These are phyloP conservation scores for Carcina quercana DNA, from an alignment of 2,888 invertebrate genomes.

Conservation along the genomic window DNA sequence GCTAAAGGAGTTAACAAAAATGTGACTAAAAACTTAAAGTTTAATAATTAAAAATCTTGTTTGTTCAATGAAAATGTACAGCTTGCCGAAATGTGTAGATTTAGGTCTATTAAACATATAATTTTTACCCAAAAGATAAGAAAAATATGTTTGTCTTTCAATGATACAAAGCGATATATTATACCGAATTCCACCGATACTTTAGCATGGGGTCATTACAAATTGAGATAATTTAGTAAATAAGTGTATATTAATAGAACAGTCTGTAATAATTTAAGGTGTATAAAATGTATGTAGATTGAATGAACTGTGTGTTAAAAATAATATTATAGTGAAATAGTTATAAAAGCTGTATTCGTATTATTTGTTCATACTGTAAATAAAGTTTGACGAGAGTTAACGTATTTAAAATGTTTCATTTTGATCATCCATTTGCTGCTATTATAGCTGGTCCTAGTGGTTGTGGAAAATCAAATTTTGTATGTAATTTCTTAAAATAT, in stretches of 20 bases:
- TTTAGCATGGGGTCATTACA: too few relatives aligned
- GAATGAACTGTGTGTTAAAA: too few relatives aligned
- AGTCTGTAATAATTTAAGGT: too few relatives aligned
- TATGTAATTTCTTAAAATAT: slow-evolving; percentile 11
- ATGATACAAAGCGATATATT: slow-evolving; percentile 11
- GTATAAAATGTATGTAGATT: too few relatives aligned
- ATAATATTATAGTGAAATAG: too few relatives aligned
- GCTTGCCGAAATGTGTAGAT: slow-evolving; percentile 11
- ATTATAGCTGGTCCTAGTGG: slow-evolving; percentile 1
- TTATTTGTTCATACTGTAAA: too few relatives aligned
- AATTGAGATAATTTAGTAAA: too few relatives aligned
- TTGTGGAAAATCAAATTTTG: slow-evolving; percentile 11
- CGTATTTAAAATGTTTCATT: slow-evolving; percentile 10
- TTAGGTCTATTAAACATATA: slow-evolving; percentile 17
- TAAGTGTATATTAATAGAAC: too few relatives aligned
- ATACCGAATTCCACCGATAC: slow-evolving; percentile 6
- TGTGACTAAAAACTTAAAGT: slow-evolving; percentile 13
- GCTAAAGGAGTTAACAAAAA: slow-evolving; percentile 20
- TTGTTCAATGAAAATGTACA: slow-evolving; percentile 11
- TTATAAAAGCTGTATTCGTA: too few relatives aligned
- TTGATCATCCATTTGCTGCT: slow-evolving; percentile 11
- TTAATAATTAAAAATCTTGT: slow-evolving; percentile 16
- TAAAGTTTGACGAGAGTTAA: too few relatives aligned
- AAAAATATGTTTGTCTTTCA: slow-evolving; percentile 13
- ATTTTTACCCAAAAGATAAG: slow-evolving; percentile 19